These are phyloP conservation scores for Cyclura pinguis DNA, from an alignment of 2,797 vertebrate genomes.

Conservation along the genomic window DNA sequence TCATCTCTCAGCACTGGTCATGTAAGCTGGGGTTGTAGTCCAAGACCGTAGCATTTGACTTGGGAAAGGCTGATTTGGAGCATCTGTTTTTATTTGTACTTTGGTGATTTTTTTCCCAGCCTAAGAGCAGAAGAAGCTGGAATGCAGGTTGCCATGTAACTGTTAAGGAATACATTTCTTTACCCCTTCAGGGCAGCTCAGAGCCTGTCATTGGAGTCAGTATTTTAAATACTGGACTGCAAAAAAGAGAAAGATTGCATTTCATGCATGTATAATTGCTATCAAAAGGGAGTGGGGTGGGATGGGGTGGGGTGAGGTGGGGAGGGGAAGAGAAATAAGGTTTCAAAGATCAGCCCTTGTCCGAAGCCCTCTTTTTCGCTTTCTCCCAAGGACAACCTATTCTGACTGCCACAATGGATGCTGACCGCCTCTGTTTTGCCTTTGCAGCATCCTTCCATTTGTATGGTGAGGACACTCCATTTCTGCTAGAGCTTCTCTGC, in stretches of 20 bases:
- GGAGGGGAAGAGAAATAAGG: background rate
- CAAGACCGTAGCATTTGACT: background rate
- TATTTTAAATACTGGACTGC: background rate
- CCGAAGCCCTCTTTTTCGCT: background rate
- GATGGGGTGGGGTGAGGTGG: too few species aligned
- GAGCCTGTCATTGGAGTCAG: background rate
- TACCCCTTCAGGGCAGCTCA: too few species aligned
- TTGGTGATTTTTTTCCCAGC: too few species aligned
- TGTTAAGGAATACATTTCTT: too few species aligned
- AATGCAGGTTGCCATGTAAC: too few species aligned
- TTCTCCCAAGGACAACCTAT: background rate
- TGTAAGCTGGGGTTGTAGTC: background rate
- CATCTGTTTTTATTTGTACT: background rate
- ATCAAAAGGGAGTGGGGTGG: background rate
- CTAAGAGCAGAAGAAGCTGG: too few species aligned
- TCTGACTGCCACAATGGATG: background rate
- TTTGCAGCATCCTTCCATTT: background rate
- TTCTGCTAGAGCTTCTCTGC: background rate
- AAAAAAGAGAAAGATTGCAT: background rate
- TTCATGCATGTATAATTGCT: background rate
- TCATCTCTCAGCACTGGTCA: background rate
- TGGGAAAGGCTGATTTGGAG: background rate
- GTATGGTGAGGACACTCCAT: background rate
- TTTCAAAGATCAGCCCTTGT: background rate
- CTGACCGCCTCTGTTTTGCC: background rate